Conservation (phyloP, 2,113 vertebrate species). For the Oriolus oriolus region DNA sequence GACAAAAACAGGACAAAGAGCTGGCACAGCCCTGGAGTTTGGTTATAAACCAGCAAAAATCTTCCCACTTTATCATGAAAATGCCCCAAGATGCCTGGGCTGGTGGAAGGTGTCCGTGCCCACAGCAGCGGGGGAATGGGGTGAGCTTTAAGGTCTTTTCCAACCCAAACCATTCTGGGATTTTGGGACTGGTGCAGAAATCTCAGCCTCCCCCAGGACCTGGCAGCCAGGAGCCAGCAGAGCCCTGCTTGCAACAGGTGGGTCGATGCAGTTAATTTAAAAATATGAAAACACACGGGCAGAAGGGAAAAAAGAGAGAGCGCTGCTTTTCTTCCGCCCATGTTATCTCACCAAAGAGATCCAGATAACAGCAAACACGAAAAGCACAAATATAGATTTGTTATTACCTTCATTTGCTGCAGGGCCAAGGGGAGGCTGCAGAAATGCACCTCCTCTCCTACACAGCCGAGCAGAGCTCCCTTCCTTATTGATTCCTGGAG, state of each 20-base stretch:
- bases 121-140: neutral
- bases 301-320: neutral
- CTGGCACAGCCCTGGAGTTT: neutral
- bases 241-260: neutral
- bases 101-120: neutral
- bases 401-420: constrained; percentile 18
- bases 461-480: neutral
- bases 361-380: neutral
- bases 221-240: neutral
- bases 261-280: neutral
- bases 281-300: neutral
- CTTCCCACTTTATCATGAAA: neutral
- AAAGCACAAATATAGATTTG: neutral
- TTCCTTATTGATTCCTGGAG: constrained; percentile 14
- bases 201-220: neutral
- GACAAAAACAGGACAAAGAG: neutral
- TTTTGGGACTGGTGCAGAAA: neutral
- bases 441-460: neutral
- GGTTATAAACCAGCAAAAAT: neutral
- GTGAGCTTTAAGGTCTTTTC: neutral
- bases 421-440: neutral
- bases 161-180: neutral
- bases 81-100: neutral
- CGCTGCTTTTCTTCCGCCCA: neutral
- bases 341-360: constrained; percentile 3